Base-by-base conservation (phyloP, 92 coral and sea anemone genomes). In the Palythoa caribaeorum region DNA sequence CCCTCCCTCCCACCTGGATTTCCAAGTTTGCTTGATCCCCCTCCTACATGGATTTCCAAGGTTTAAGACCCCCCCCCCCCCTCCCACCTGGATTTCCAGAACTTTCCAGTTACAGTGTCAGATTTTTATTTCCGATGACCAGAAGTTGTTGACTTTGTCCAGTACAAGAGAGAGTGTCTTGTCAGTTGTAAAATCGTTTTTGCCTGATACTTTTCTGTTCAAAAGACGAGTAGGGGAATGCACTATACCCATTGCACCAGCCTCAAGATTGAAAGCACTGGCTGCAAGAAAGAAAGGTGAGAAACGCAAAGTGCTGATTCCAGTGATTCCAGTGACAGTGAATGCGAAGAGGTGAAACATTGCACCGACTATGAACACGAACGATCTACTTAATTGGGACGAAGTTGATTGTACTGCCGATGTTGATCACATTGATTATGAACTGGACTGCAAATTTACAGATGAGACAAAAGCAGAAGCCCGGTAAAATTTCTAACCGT, bases 291-390 rank as follows among this genome's bases (percentile, higher is more conserved):
- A 71, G 19, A 51, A 78, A 40, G 72, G 72, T 52, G 72, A 36
- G 69, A 37, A 83, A 83, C 48, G 52, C 70, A 83, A 38, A 36
- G 65, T 14, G 38, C 86, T 83, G 12, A 84, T 71, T 77, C 79
- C 57, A 84, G 88, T 57, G 65, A 84, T 71, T 77, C 79, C 57
- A 84, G 88, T 57, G 65, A 57, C 88, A 84, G 70, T 72, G 79
- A 84, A 84, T 38, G 73, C 76, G 79, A 84, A 84, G 47, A 6
- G 88, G 51, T 15, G 79, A 77, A 71, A 28, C 69, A 35, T 71
- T 77, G 76, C 88, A 38, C 70, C 79, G 73, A 77, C 60, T 77
- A 52, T 17, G 88, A 84, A 71, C 50, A 17, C 73, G 9, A 77
- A 71, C 53, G 37, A 48, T 14, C 35, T 84, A 69, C 69, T n/a